phyloP scores from a whole-genome alignment of 2,888 invertebrate genomes.

The Nipponacmea schrenckii region DNA sequence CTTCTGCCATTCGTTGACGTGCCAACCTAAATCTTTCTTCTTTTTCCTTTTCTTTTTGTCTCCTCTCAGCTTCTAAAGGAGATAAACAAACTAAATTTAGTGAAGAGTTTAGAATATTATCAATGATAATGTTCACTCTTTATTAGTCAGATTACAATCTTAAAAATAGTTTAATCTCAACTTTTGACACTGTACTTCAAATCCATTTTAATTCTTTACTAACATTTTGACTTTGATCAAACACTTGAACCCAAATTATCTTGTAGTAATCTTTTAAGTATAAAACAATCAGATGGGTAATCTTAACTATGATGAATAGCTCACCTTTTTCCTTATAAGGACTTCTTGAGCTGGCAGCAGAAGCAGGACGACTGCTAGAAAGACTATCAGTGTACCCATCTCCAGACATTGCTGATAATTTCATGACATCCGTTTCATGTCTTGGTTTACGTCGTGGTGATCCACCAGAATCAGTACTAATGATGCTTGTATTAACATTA shows the following conservation, averaged over 20 bases:
- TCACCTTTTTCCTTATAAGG: constrained; percentile 27
- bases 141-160: not conserved
- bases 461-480: not conserved
- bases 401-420: constrained; percentile 27
- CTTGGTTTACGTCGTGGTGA: not conserved
- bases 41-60: constrained; percentile 53
- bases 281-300: no score
- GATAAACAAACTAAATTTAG: not conserved
- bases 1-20: constrained; percentile 50
- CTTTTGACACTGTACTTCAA: no score
- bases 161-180: no score
- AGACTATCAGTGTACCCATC: constrained; percentile 30
- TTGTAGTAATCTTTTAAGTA: no score
- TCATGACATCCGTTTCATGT: constrained; percentile 9
- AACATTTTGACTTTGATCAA: no score
- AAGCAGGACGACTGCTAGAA: constrained; percentile 32
- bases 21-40: constrained; percentile 53
- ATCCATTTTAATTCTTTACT: no score
- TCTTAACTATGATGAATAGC: not conserved
- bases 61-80: constrained; percentile 43
- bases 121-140: not conserved
- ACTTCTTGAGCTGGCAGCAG: constrained; percentile 35
- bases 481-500: not conserved
- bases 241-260: no score
- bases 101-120: not conserved